These are phyloP conservation scores for Lacerta agilis DNA, from an alignment of 2,797 vertebrate species.

Conservation along the genomic window DNA sequence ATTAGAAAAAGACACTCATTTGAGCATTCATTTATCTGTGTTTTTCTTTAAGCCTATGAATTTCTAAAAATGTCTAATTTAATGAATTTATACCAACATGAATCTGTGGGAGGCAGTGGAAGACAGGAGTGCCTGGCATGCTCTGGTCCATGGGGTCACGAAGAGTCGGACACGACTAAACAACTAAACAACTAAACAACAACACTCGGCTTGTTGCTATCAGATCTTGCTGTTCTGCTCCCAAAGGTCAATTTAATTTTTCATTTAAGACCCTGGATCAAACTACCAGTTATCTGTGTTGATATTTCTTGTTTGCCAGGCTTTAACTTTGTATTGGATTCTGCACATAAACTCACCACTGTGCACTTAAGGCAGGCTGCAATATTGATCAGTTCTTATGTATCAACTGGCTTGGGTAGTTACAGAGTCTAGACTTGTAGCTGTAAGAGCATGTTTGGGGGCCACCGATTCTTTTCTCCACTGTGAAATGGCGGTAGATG, in stretches of 20 bases:
- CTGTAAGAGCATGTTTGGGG: not conserved
- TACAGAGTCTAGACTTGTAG: not conserved
- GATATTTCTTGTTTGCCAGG: conserved; percentile 14
- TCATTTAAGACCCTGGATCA: conserved; percentile 3
- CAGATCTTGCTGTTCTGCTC: not conserved
- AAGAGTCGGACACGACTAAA: no score
- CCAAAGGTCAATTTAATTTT: conserved; percentile 12
- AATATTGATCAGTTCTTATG: not conserved
- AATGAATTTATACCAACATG: not conserved
- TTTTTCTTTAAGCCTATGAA: conserved; percentile 24
- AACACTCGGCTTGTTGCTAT: not conserved
- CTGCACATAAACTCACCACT: not conserved
- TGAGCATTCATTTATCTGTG: not conserved
- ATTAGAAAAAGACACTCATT: conserved; percentile 9
- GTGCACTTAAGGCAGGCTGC: not conserved
- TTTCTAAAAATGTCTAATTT: conserved; percentile 15
- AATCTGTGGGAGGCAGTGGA: no score
- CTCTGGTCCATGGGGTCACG: no score
- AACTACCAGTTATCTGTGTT: conserved; percentile 9
- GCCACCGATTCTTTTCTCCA: not conserved
- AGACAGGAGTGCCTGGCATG: no score
- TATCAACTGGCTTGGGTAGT: not conserved
- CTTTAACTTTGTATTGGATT: conserved; percentile 13
- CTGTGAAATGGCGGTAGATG: not conserved
- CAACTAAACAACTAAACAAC: no score